phyloP scores from a whole-genome alignment of 2,113 vertebrate genomes.

The Smithornis capensis region DNA sequence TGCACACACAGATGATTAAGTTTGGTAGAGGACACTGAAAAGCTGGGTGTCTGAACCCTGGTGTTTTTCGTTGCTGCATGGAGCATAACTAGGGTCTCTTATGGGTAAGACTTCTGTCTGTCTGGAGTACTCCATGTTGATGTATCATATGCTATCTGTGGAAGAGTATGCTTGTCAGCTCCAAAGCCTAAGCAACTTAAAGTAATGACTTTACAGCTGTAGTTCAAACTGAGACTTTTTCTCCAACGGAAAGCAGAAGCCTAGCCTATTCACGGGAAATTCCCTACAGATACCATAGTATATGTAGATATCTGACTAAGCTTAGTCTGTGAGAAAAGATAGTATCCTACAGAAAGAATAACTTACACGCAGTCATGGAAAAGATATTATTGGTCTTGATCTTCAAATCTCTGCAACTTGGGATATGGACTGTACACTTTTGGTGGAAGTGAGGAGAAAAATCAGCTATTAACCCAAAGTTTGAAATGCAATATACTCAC shows the following conservation, averaged over 20 bases:
- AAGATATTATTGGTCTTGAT: neutral
- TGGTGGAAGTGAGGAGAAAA: neutral
- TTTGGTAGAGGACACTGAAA: neutral
- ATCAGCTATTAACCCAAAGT: neutral
- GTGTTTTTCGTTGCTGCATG: neutral
- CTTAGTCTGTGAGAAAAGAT: neutral
- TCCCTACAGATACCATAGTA: neutral
- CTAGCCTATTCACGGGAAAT: neutral
- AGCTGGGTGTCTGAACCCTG: rapidly evolving
- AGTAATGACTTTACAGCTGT: neutral
- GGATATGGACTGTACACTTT: neutral
- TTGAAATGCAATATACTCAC: neutral
- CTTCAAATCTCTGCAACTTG: neutral
- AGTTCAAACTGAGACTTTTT: neutral
- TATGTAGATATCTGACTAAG: neutral
- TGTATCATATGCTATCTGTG: neutral
- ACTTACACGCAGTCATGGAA: neutral
- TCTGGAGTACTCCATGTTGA: neutral
- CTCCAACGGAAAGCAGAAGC: neutral
- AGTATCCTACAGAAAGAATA: neutral
- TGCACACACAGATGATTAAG: neutral
- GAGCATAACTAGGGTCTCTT: rapidly evolving
- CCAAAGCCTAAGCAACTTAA: neutral
- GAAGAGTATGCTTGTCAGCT: neutral
- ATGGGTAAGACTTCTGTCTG: neutral